Evolutionary conservation across 2,797 vertebrate species (phyloP), one percentile per base, ranked within the genome.

Genomic region (Phaenicophaeus curvirostris): DNA sequence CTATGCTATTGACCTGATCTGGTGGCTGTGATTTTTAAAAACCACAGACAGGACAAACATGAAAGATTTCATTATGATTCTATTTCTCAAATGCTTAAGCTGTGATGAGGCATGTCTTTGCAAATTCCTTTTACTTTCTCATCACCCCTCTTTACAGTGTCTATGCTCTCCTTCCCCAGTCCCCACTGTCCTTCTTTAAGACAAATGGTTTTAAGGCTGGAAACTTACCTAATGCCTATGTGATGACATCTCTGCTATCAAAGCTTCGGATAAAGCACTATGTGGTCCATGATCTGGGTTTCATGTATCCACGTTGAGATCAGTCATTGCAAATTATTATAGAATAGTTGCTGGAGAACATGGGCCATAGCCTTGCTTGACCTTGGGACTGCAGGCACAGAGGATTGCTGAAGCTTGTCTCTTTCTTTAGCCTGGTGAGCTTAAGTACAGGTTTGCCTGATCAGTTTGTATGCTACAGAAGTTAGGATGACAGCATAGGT

Each of bases 241-340:
- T 57, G 73, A 41, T 62, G 85, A 61, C 31, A 44, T 55, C 62
- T 41, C 46, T 76, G 57, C 57, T 87, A 0, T 51, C 37, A 8
- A 1, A 9, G 9, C 31, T 58, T 31, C 75, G 73, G 30, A 5
- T 42, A 24, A 73, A 77, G 51, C 54, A 19, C 0, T 0, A 9
- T 11, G 6, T 25, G 35, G 46, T 55, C 77, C 24, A 0, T 30
- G 27, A 5, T 48, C 16, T 12, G 53, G 4, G 8, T 62, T n/a
- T 80, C 33, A 9, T 0, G 0, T 17, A 37, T 80, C 72, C 65
- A 23, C 1, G 5, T 1, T 3, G 63, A 59, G 58, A 33, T 62
- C 54, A 13, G 30, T 16, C 42, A 18, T 2, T 24, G 66, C 84
- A n/a, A 71, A 69, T 71, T 6, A 0, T 37, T 10, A 5, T 19